Conservation (phyloP, 2,113 vertebrate genomes). For the Propithecus coquereli region DNA sequence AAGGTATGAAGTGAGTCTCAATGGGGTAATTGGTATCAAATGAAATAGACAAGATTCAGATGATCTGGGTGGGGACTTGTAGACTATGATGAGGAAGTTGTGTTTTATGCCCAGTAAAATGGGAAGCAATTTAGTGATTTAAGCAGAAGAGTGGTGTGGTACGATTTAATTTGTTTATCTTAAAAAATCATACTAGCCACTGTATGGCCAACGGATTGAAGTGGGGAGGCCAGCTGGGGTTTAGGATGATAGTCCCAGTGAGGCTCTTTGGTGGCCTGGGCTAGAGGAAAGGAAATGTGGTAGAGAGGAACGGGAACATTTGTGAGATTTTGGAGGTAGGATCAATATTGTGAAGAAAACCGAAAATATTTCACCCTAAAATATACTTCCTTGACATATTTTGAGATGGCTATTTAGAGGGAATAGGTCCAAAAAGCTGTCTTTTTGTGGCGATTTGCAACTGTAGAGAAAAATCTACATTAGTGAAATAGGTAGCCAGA, state of each 20-base stretch:
- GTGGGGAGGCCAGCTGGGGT: background rate
- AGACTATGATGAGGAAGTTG: background rate
- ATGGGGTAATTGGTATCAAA: background rate
- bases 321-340: background rate
- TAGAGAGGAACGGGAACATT: background rate
- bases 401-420: too few relatives aligned
- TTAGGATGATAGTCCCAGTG: background rate
- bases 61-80: background rate
- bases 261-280: accelerated
- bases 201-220: background rate
- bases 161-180: background rate
- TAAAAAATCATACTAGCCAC: background rate
- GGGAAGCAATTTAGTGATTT: background rate
- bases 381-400: too few relatives aligned
- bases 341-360: too few relatives aligned
- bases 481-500: too few relatives aligned
- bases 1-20: background rate
- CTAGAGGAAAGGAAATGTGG: background rate
- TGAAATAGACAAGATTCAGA: background rate
- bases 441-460: too few relatives aligned
- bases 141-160: background rate
- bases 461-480: too few relatives aligned
- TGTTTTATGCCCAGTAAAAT: background rate
- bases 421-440: too few relatives aligned
- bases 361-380: too few relatives aligned